A percentile compares a stretch with the other conserved stretches of the same genome.
phyloP scores from a whole-genome alignment of 1,140 invertebrate genomes.

The Phymorhynchus buccinoides region DNA sequence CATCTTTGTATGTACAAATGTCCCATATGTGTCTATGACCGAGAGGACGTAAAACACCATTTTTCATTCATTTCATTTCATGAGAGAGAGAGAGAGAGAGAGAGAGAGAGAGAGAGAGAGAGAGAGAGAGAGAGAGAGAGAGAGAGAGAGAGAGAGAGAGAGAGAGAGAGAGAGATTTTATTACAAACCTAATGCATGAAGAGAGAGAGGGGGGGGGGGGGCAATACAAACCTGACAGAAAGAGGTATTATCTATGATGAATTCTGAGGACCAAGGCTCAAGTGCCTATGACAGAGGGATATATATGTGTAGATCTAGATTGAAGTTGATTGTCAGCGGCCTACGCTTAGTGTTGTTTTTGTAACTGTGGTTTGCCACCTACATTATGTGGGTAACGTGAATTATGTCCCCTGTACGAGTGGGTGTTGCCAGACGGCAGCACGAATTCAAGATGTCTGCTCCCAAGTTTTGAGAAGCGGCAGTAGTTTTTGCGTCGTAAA shows the following conservation, averaged over 20 bases:
- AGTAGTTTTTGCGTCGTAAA: not conserved
- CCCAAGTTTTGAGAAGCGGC: conserved; percentile 1
- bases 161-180: too few species aligned
- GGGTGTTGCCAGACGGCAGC: conserved; percentile 36
- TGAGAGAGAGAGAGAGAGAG: too few species aligned
- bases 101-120: too few species aligned
- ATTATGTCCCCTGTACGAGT: not conserved
- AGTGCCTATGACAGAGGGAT: not conserved
- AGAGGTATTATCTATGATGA: not conserved
- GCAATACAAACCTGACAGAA: not conserved
- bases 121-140: too few species aligned
- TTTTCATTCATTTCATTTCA: too few species aligned
- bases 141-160: too few species aligned
- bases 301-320: too few species aligned
- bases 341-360: too few species aligned
- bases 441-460: conserved; percentile 33
- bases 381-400: not conserved
- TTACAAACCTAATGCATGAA: too few species aligned
- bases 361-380: not conserved
- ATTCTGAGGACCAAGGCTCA: not conserved
- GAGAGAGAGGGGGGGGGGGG: not conserved
- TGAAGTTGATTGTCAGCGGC: not conserved
- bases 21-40: too few species aligned
- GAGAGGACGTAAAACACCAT: too few species aligned
- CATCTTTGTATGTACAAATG: too few species aligned